Evolutionary conservation across 2,888 invertebrate species (phyloP), one percentile per base, ranked within the genome.

Genomic region (Limnephilus rhombicus): DNA sequence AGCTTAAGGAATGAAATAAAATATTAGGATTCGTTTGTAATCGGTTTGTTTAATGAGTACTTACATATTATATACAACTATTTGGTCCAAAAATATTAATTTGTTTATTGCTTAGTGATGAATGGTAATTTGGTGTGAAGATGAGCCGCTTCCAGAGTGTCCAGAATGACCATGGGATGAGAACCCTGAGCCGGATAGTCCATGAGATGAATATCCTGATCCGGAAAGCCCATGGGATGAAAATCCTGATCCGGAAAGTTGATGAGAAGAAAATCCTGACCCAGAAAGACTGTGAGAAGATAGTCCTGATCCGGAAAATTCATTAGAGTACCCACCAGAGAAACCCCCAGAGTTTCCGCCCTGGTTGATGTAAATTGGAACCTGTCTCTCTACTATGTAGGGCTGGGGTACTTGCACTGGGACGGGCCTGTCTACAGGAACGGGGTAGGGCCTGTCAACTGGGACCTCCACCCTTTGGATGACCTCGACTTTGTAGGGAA

Each of bases 391-490:
- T 15, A 94, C 93, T 31, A 93, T 87, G 92, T 93, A 93, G 15
- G 94, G 93, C 82, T 93, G 93, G 45, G 93, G 89, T 18, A 93
- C 93, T 34, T 90, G 91, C 3, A 93, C 93, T 87, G 93, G 93
- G 12, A 85, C 68, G 9, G 91, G 93, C 80, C 92, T 87, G 24
- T 93, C 93, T 7, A 94, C 94, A 81, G 91, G 92, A 7, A 94
- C 93, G 87, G 94, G 92, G 80, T 93, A 94, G 12, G 94, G 94
- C 53, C 90, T 92, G n/a, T 91, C 91, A 5, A 94, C 94, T 83
- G 90, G 92, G 15, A 94, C 94, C 88, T 93, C 93, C 45, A 94
- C 93, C 49, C 93, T 91, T 15, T 92, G 92, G 9, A 92, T 87
- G 31, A 94, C 93, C 81, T 93, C 92, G 7, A 94, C 93, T 53